Evolutionary conservation across 37 sponge, comb jelly and placozoan genomes (phyloP), one percentile per base, ranked within the genome.

Genomic region (Spongilla lacustris): DNA sequence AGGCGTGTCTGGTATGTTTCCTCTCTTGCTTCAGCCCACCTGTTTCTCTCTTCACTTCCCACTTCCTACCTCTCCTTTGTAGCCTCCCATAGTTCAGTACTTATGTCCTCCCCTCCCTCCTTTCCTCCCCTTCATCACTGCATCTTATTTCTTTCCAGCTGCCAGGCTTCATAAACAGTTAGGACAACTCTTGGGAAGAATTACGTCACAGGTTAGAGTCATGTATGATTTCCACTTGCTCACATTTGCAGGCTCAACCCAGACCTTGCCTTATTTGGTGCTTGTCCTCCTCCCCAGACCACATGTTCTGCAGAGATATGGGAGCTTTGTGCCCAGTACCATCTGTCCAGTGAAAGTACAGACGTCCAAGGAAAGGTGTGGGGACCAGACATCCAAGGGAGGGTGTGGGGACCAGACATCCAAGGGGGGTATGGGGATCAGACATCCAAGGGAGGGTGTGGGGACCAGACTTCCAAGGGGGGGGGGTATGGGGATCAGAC

Each of bases 271-370:
- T 58, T 17, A 58, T 58, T 58, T 58, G 4, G 21, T 67, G n/a
- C n/a, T 32, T 23, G 28, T 27, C 19, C 24, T 75, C 46, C 32
- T 79, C 17, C 50, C 30, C 76, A 87, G 88, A 78, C 76, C 48
- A 81, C 93, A 19, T 48, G 36, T 14, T 48, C 17, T 46, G 69
- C 83, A 73, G 89, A 89, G n/a, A 69, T 93, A 46, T 93, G 93
- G 93, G 46, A 93, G 66, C 49, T 86, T 17, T 84, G 68, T 41
- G 86, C 94, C 27, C 36, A 87, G 66, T 85, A 76, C 67, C 94
- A 94, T 68, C 76, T 90, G 13, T 66, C 73, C 77, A 89, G 92
- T 48, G 33, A 29, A 22, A 81, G 77, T 22, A 13, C 68, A 50
- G 41, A 25, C 30, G 84, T 90, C 66, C 83, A 80, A 3, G 84